Evolutionary conservation across 2,888 invertebrate genomes (phyloP), one percentile per base, ranked within the genome.

Genomic region (Oxyteleia sp.): DNA sequence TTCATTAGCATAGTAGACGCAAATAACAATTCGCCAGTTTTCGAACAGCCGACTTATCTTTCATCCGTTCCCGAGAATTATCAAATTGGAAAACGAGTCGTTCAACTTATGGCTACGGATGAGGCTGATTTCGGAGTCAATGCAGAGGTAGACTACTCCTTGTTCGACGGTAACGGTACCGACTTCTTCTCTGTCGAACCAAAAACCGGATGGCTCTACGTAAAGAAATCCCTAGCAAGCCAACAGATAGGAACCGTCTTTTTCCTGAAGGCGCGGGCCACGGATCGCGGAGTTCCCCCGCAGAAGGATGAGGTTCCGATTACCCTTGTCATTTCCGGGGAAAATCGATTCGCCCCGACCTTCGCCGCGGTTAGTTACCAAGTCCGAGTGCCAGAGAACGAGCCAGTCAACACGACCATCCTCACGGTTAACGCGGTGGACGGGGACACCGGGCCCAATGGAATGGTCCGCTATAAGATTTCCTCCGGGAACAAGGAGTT

Each of bases 1-100:
- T 96, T 96, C 47, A 96, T 99, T 26, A 98, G 97, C 90, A 96
- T 99, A 0, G 97, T 98, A 0, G 98, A 98, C 92, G 97, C 98
- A 3, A 98, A 99, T 92, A 98, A 98, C 91, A 97, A 98, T 92
- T 95, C 97, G 5, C 99, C 99, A 0, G 95, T 95, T 89, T 99
- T 99, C 91, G 96, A 96, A 86, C 94, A 96, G 57, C 93, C 95
- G 45, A 95, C 96, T 86, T 97, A 97, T 90, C 94, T 98, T 47
- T 96, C 97, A 0, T 97, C 98, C 0, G 96, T 98, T 0, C 97
- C 98, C 0, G 96, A 97, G 92, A 96, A 96, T 86, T 96, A 97
- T 0, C 93, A 94, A 0, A 91, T 95, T 4, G 97, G 96, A 0
- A 96, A 97, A 92, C 95, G 95, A 84, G 95, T 98, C 15, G 94